Evolutionary conservation across 2,113 vertebrate genomes (phyloP).

Genomic region (Sturnira hondurensis): DNA sequence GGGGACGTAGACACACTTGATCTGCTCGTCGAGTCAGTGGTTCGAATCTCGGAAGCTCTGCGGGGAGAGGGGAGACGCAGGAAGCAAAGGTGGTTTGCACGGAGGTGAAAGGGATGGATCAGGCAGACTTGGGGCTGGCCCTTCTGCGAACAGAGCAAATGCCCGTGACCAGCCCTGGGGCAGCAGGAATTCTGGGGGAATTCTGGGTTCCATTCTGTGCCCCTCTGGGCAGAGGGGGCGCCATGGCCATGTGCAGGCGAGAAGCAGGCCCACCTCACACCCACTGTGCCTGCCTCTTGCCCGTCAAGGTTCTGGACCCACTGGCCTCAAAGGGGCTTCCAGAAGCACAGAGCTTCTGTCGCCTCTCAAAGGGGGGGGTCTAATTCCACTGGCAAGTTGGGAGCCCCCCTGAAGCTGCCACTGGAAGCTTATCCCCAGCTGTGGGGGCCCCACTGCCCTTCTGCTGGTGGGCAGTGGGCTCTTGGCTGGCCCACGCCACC

Average conservation of each 20-base stretch:
- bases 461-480: background rate
- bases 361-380: background rate
- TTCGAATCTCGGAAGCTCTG: background rate
- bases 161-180: background rate
- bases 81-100: background rate
- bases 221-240: background rate
- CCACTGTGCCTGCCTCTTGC: background rate
- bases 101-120: background rate
- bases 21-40: background rate
- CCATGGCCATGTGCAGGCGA: background rate
- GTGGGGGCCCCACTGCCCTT: background rate
- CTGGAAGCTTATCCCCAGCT: background rate
- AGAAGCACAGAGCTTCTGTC: background rate
- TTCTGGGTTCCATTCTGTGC: background rate
- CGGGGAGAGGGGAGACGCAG: background rate
- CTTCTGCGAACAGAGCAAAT: background rate
- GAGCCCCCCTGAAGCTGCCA: background rate
- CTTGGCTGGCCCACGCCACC: background rate
- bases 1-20: background rate
- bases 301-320: background rate
- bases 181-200: background rate
- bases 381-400: background rate
- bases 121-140: too few relatives aligned
- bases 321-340: too few relatives aligned
- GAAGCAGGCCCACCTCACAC: background rate